A percentile compares a stretch with the other conserved stretches of the same genome.
These are phyloP conservation scores for Ectobius pallidus DNA, from an alignment of 2,888 invertebrate genomes.

Conservation along the genomic window DNA sequence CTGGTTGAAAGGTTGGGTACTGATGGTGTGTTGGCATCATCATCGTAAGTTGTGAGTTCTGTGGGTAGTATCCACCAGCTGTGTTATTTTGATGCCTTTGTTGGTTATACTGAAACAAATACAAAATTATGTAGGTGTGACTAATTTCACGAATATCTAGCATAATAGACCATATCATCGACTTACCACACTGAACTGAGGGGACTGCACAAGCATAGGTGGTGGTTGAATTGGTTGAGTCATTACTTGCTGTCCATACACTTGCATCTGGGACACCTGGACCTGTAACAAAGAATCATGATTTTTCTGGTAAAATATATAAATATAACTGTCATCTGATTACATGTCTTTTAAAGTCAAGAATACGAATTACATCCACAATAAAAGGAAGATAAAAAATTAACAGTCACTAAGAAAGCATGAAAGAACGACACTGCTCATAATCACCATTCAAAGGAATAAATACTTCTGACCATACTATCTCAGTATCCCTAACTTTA, in stretches of 20 bases:
- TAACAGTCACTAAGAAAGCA: no score
- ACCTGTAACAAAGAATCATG: constrained; percentile 32
- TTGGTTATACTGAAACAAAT: constrained; percentile 33
- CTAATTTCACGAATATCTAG: neutral
- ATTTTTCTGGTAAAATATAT: no score
- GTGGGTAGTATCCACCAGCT: constrained; percentile 24
- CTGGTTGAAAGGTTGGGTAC: constrained; percentile 21
- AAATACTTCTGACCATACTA: no score
- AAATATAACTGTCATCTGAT: no score
- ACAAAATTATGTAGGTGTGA: neutral
- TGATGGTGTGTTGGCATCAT: constrained; percentile 29
- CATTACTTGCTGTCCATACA: constrained; percentile 26
- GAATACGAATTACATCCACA: neutral
- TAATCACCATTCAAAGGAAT: no score
- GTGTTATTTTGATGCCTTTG: constrained; percentile 34
- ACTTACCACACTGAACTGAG: no score
- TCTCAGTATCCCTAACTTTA: no score
- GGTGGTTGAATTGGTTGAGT: constrained; percentile 32
- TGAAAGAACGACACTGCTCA: no score
- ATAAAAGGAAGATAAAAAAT: no score
- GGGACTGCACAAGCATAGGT: constrained; percentile 34
- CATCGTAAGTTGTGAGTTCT: constrained; percentile 27
- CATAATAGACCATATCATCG: neutral
- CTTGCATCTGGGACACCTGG: constrained; percentile 32
- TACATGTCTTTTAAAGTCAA: no score